Percentiles rank a stretch among this genome's conserved stretches.
These are phyloP conservation scores for Sarcophaga rosellei DNA, from an alignment of 2,888 invertebrate species.

Conservation along the genomic window DNA sequence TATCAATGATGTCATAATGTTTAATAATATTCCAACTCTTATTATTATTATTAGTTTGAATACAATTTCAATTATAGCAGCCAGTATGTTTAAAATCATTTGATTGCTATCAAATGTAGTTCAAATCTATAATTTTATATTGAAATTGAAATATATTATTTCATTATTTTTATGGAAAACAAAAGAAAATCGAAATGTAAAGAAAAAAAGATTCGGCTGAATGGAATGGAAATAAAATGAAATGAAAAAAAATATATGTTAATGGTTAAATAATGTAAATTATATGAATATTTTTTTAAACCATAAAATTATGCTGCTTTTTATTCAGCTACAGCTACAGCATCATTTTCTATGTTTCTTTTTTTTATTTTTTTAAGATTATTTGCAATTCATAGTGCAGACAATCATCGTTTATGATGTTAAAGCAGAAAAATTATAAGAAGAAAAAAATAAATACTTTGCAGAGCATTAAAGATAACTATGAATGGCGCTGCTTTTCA, in stretches of 20 bases:
- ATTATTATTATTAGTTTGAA: too few relatives aligned
- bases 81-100: too few relatives aligned
- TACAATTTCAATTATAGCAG: too few relatives aligned
- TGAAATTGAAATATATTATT: constrained; percentile 42
- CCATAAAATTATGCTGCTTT: constrained; percentile 63
- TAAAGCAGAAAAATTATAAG: not conserved
- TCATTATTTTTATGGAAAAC: constrained; percentile 27
- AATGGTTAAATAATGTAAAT: constrained; percentile 67
- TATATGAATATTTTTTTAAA: constrained; percentile 61
- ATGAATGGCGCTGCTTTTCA: not conserved
- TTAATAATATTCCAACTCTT: not conserved
- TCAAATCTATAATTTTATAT: constrained; percentile 27
- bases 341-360: too few relatives aligned
- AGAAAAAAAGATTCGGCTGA: not conserved
- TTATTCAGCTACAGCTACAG: not conserved
- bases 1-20: not conserved
- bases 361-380: too few relatives aligned
- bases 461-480: not conserved
- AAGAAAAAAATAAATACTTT: not conserved
- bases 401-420: not conserved
- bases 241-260: constrained; percentile 46
- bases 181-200: not conserved
- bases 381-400: constrained; percentile 59
- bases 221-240: not conserved
- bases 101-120: constrained; percentile 37